Conservation (phyloP, 2,797 vertebrate genomes). For the Botia kubotai region DNA sequence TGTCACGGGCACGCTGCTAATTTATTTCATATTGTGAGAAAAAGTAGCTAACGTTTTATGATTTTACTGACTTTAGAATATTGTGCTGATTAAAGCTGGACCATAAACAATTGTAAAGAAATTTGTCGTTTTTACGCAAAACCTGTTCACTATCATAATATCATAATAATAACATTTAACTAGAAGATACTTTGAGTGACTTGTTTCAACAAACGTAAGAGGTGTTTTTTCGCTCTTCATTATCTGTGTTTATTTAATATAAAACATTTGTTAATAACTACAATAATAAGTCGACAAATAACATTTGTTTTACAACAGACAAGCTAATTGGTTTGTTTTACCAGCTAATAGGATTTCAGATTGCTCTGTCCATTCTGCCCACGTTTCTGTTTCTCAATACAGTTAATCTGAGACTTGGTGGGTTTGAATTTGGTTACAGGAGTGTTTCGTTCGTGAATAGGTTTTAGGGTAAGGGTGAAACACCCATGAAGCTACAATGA, state of each 20-base stretch:
- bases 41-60: conserved; percentile 81
- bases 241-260: no score
- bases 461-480: conserved; percentile 52
- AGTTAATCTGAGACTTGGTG: conserved; percentile 35
- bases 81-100: conserved; percentile 78
- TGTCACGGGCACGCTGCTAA: conserved; percentile 78
- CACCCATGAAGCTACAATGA: not conserved
- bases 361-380: conserved; percentile 3
- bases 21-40: conserved; percentile 85
- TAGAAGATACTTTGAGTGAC: not conserved
- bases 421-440: conserved; percentile 45
- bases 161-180: not conserved
- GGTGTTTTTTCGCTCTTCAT: no score
- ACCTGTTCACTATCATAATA: not conserved
- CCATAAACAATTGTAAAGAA: conserved; percentile 63
- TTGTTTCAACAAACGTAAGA: no score
- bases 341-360: conserved; percentile 24
- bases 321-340: not conserved
- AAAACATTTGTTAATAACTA: no score
- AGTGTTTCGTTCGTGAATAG: conserved; percentile 49
- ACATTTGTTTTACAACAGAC: no score
- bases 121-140: conserved; percentile 37
- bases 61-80: conserved; percentile 77
- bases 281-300: no score
- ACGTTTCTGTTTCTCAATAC: conserved; percentile 10